Conservation (phyloP, 2,797 vertebrate genomes). For the Coracias cyanogaster region DNA sequence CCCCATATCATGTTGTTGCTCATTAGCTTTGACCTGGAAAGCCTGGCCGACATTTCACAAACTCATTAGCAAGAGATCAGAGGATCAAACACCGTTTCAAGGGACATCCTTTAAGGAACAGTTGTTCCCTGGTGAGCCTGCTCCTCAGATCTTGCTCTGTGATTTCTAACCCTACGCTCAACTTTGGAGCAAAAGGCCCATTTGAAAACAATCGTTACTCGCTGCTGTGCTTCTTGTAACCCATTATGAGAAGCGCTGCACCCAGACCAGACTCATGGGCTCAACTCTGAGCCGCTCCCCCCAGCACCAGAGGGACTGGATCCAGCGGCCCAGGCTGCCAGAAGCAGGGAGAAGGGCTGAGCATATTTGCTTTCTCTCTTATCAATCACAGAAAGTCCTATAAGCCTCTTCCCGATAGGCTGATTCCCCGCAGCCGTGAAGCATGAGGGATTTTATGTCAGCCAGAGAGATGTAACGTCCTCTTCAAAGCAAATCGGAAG, state of each 20-base stretch:
- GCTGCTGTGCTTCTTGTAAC: background rate
- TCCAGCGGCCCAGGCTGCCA: background rate
- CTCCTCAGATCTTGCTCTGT: background rate
- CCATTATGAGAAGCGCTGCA: rapidly evolving
- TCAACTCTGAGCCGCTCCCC: background rate
- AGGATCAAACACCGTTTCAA: background rate
- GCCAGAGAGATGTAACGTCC: background rate
- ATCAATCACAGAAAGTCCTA: background rate
- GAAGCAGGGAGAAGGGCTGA: background rate
- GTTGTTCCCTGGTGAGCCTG: background rate
- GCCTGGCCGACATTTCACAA: conserved; percentile 28
- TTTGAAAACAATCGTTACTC: background rate
- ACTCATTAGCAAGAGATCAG: conserved; percentile 47
- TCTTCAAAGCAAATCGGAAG: conserved; percentile 61
- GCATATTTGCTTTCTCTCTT: background rate
- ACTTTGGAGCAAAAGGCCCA: background rate
- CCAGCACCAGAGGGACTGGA: background rate
- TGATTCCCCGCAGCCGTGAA: background rate
- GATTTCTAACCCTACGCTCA: background rate
- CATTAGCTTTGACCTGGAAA: conserved; percentile 50
- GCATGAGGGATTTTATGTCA: conserved; percentile 40
- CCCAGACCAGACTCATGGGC: background rate
- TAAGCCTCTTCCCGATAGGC: background rate
- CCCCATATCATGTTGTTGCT: background rate
- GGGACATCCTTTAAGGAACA: background rate